Evolutionary conservation across 2,888 invertebrate genomes (phyloP), one percentile per base, ranked within the genome.

Genomic region (Pogonocherus hispidulus): DNA sequence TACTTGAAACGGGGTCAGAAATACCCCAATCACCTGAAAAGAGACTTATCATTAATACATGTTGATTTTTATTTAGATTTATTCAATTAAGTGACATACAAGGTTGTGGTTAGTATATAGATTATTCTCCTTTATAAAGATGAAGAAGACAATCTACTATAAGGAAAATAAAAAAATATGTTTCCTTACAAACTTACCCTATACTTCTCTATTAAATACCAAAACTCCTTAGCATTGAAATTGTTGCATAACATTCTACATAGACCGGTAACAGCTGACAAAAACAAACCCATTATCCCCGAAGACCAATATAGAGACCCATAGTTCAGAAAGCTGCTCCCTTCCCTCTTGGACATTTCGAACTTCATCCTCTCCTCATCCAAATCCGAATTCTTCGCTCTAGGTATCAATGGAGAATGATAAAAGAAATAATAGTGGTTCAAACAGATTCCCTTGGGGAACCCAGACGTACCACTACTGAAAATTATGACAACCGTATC

Each of bases 391-490:
- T 56, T 63, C 16, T 52, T 63, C n/a, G 54, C 19, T 32, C 54
- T 35, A 3, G 55, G 54, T 18, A 52, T 23, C 35, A 63, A 35
- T 1, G 63, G 54, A 1, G 63, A 54, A 46, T 54, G 44, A 16
- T 20, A 46, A 20, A 16, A 46, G 18, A 63, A 54, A 9, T 63
- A 70, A 51, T 72, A 74, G 69, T 78, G 76, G 55, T 67, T 73
- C 20, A 77, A 62, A 57, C 81, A 81, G 22, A 82, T 78, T 6
- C 81, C 83, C 72, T 83, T 83, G 0, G 82, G 82, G 19, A 80
- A 63, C 9, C 82, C 83, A 1, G 82, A 80, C 1, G 82, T 83
- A 6, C 83, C 82, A 67, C 81, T 81, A 27, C 81, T 81, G 64
- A 80, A 81, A n/a, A 76, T 74, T 35, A 80, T 76, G 2, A 78